A percentile compares a stretch with the other conserved stretches of the same genome.
These are phyloP conservation scores for Phoebastria nigripes DNA, from an alignment of 2,797 vertebrate genomes.

Conservation along the genomic window DNA sequence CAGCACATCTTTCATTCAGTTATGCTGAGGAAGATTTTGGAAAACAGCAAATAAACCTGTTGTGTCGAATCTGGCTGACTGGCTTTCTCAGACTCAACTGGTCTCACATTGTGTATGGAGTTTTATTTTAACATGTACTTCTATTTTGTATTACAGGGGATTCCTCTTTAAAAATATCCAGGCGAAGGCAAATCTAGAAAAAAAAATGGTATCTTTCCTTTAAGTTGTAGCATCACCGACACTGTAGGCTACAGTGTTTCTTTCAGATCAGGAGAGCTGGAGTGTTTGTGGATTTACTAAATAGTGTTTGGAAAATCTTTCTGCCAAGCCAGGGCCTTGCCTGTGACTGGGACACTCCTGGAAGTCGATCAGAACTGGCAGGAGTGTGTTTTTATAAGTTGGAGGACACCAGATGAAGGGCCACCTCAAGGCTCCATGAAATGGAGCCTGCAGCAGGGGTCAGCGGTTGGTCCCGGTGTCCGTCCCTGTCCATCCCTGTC, in stretches of 20 bases:
- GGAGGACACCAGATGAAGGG: not conserved
- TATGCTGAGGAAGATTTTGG: not conserved
- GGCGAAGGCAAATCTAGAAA: not conserved
- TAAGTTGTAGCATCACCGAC: not conserved
- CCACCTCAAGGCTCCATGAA: too few relatives aligned
- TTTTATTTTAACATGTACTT: not conserved
- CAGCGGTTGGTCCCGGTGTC: not conserved
- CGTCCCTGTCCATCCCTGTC: not conserved
- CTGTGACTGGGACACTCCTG: not conserved
- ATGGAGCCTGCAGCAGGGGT: not conserved
- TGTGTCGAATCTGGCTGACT: not conserved
- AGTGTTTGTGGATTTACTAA: not conserved
- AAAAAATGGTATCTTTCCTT: not conserved
- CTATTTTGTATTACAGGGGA: not conserved
- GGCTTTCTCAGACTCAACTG: not conserved
- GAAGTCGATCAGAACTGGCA: not conserved
- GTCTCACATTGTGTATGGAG: not conserved
- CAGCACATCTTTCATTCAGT: not conserved
- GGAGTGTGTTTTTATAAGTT: not conserved
- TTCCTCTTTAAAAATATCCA: not conserved
- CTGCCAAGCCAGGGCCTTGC: not conserved
- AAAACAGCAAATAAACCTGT: not conserved
- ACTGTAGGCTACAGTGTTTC: not conserved
- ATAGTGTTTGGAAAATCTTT: not conserved
- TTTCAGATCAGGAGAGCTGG: accelerated